Evolutionary conservation across 2,888 invertebrate species (phyloP).

Genomic region (Mythimna ferrago): DNA sequence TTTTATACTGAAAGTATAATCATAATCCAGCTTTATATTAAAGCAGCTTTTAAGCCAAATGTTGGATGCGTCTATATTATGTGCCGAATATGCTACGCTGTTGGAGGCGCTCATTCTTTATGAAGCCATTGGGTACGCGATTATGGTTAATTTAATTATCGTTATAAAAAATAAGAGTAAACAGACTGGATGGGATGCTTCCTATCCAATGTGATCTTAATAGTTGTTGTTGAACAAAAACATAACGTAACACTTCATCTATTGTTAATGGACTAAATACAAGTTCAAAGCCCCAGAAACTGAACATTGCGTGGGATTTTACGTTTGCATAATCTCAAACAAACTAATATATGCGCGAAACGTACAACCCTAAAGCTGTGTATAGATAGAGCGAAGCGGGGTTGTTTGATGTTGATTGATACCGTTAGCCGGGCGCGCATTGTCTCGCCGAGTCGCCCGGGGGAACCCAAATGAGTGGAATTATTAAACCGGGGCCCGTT

Average conservation of each 20-base stretch:
- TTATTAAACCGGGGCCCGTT: conserved; percentile 87
- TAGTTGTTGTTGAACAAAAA: conserved; percentile 28
- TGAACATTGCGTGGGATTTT: conserved; percentile 46
- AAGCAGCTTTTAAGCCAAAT: conserved; percentile 35
- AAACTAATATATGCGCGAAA: conserved; percentile 66
- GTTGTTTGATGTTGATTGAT: conserved; percentile 91
- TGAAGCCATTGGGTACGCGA: neutral
- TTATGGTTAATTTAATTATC: neutral
- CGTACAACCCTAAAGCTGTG: conserved; percentile 79
- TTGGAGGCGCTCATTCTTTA: neutral
- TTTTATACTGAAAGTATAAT: conserved; percentile 56
- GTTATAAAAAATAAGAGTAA: conserved; percentile 3
- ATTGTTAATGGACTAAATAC: conserved; percentile 34
- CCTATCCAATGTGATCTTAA: conserved; percentile 3
- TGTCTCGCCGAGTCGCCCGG: conserved; percentile 83
- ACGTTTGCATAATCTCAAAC: conserved; percentile 52
- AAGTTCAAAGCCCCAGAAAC: conserved; percentile 46
- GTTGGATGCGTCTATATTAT: conserved; percentile 9
- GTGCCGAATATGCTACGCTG: conserved; percentile 4
- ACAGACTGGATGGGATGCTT: neutral
- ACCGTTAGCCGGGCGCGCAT: conserved; percentile 88
- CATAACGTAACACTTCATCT: conserved; percentile 25
- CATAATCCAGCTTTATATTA: conserved; percentile 43
- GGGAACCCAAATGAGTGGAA: conserved; percentile 89
- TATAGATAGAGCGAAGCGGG: conserved; percentile 76